Percentiles rank a stretch among this genome's conserved stretches.
phyloP scores from a whole-genome alignment of 30 jellyfish, hydroid and myxozoan species.

The Hydra vulgaris region DNA sequence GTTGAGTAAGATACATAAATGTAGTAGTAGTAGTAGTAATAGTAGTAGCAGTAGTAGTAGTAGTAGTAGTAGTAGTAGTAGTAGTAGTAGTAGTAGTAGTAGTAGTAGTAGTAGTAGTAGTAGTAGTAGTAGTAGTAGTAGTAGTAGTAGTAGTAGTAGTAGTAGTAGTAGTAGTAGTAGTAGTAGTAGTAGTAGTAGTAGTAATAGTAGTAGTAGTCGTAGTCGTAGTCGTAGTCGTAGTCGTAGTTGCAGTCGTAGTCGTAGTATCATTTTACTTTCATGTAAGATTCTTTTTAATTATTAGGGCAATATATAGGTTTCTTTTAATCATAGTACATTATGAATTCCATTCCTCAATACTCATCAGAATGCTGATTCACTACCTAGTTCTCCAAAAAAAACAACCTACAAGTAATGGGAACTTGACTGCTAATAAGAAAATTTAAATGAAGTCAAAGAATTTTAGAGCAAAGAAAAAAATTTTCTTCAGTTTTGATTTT shows the following conservation, averaged over 20 bases:
- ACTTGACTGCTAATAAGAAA: not conserved
- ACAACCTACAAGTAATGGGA: not conserved
- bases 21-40: conserved; percentile 6
- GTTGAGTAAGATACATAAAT: too few species aligned
- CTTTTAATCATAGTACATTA: not conserved
- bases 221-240: conserved; percentile 10
- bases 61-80: conserved; percentile 6
- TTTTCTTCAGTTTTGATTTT: not conserved
- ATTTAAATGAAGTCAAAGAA: not conserved
- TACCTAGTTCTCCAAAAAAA: not conserved
- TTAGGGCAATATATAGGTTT: not conserved
- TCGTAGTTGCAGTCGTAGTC: conserved; percentile 3
- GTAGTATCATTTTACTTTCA: conserved; percentile 2
- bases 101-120: conserved; percentile 6
- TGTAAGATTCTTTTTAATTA: not conserved
- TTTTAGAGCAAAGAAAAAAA: not conserved
- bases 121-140: conserved; percentile 5
- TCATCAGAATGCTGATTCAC: not conserved
- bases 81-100: conserved; percentile 3
- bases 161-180: conserved; percentile 3
- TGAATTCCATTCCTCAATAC: not conserved
- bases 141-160: conserved; percentile 7
- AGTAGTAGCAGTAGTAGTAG: conserved; percentile 1
- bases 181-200: not conserved
- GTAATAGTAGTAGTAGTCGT: conserved; percentile 8